These are phyloP conservation scores for Sylvilagus bachmani DNA, from an alignment of 2,113 vertebrate genomes.

Conservation along the genomic window DNA sequence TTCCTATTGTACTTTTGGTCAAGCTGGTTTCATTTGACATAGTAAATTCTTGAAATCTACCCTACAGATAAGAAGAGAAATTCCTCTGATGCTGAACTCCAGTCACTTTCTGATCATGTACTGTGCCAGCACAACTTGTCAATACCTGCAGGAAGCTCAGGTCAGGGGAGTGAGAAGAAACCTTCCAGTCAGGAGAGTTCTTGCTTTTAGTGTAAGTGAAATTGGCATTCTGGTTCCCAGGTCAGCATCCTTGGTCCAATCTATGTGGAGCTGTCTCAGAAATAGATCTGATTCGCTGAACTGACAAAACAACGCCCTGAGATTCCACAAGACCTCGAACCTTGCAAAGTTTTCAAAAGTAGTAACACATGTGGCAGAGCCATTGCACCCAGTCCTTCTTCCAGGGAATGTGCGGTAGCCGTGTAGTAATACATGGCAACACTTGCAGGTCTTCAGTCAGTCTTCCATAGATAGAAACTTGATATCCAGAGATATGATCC, in stretches of 20 bases:
- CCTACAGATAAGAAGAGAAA: not conserved
- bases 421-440: not conserved
- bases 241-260: not conserved
- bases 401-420: no score
- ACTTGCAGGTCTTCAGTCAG: not conserved
- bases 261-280: not conserved
- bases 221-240: not conserved
- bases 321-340: not conserved
- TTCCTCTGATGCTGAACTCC: not conserved
- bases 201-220: not conserved
- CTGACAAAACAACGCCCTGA: not conserved
- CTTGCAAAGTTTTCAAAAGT: not conserved
- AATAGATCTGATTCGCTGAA: not conserved
- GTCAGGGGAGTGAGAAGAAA: not conserved
- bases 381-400: fast-evolving
- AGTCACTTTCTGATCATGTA: not conserved
- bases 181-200: not conserved
- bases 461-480: not conserved
- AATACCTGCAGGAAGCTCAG: not conserved
- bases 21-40: not conserved
- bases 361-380: not conserved
- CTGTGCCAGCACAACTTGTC: not conserved
- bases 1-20: not conserved
- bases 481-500: not conserved
- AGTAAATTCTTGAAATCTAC: not conserved